Conservation (phyloP, 2,113 vertebrate genomes). For the Pterocles orientalis region DNA sequence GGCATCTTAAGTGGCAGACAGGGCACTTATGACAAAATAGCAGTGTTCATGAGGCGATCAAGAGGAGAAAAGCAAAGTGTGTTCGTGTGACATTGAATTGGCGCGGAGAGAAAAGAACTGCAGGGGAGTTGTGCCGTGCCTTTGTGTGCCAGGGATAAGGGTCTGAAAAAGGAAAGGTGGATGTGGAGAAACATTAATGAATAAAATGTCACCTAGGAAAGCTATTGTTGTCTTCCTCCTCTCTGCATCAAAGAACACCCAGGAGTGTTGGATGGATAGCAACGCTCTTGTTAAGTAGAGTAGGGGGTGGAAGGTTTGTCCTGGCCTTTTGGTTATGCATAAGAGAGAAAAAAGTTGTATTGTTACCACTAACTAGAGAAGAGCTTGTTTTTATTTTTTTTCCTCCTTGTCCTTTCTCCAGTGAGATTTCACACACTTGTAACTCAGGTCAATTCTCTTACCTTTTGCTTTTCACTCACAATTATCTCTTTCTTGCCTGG, state of each 20-base stretch:
- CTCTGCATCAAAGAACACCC: background rate
- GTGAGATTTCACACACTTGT: background rate
- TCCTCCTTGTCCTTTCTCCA: background rate
- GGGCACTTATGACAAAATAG: conserved; percentile 25
- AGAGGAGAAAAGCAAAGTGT: conserved; percentile 47
- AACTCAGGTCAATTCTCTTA: background rate
- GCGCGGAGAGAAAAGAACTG: background rate
- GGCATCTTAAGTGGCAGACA: background rate
- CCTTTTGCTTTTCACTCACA: background rate
- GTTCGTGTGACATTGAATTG: background rate
- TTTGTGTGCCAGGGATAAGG: background rate
- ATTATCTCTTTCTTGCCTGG: background rate
- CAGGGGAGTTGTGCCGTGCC: background rate
- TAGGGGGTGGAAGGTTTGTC: background rate
- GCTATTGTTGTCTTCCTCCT: background rate
- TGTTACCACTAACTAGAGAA: background rate
- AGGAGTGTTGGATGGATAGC: background rate
- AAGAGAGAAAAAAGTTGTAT: background rate
- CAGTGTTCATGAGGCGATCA: background rate
- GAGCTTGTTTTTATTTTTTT: background rate
- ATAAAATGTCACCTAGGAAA: background rate
- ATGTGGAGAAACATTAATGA: background rate
- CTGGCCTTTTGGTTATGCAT: background rate
- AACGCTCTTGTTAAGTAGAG: background rate
- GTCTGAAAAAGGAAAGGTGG: background rate